Evolutionary conservation across 2,797 vertebrate species (phyloP), one percentile per base, ranked within the genome.

Genomic region (Ambastaia sidthimunki): DNA sequence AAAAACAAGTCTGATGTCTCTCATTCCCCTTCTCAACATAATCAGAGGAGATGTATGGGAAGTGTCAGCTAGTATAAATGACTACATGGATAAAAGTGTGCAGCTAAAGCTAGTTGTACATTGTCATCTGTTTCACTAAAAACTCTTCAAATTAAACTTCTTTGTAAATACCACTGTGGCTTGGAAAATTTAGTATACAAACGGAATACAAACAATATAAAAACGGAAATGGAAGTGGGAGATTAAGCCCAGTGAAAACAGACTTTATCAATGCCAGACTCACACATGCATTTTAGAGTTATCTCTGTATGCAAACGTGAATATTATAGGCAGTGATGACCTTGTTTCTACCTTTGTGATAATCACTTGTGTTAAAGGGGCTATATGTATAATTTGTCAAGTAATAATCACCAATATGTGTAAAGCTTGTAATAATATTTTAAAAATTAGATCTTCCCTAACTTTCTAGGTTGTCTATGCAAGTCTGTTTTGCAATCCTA

Each of bases 1-100:
- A 84, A 90, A 91, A 92, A 91, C 91, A 91, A 88, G 90, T 85
- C 86, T 83, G 87, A 90, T 90, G 90, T 88, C 85, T 91, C 89
- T 89, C 89, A 89, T 93, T 91, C 89, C 82, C 85, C 84, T 62
- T 78, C 84, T 92, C 83, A 87, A 85, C 71, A 81, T 91, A 92
- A 93, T 93, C 89, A 90, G 90, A 90, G 72, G 75, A 83, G 87
- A 92, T 85, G 84, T 19, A n/a, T 81, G 80, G 80, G 88, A 91
- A 80, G 87, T 57, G 75, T 90, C 84, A 83, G 80, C 82, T 84
- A 57, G 72, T 71, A 89, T 88, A 87, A 91, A 90, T 80, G 74
- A 86, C 84, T 85, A 86, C 86, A 86, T 73, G 80, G 80, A 82
- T 81, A 69, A 80, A 86, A 85, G 78, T 68, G 77, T 84, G 62